These are phyloP conservation scores for Lordiphosa collinella DNA, from an alignment of 1,140 invertebrate species.

Conservation along the genomic window DNA sequence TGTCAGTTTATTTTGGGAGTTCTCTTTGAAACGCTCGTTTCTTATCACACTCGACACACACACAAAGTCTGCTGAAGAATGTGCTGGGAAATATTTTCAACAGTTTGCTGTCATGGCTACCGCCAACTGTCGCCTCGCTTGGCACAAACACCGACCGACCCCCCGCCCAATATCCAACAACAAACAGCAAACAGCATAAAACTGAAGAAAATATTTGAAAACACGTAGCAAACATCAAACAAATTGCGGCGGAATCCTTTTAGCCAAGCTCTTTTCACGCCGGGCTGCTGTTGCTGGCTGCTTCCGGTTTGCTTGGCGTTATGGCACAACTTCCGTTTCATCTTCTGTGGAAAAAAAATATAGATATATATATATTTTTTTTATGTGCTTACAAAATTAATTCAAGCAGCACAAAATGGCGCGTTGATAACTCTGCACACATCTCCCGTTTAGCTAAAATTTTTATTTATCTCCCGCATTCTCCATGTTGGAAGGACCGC, in stretches of 20 bases:
- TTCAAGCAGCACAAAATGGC: conserved; percentile 70
- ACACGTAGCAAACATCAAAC: conserved; percentile 77
- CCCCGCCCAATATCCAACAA: neutral
- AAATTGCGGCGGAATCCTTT: conserved; percentile 75
- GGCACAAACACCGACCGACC: conserved; percentile 11
- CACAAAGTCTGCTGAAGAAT: conserved; percentile 32
- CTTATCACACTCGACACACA: conserved; percentile 14
- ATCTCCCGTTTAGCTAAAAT: too few species aligned
- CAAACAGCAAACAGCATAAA: conserved; percentile 25
- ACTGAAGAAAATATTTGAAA: conserved; percentile 64
- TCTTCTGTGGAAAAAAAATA: conserved; percentile 8
- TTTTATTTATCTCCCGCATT: too few species aligned
- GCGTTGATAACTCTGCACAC: conserved; percentile 10
- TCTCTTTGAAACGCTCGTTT: conserved; percentile 26
- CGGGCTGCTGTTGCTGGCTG: conserved; percentile 21
- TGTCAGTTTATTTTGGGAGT: conserved; percentile 18
- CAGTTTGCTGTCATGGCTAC: conserved; percentile 35
- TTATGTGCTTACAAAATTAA: conserved; percentile 60
- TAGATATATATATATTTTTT: neutral
- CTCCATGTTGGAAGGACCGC: conserved; percentile 8
- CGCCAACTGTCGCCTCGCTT: conserved; percentile 45
- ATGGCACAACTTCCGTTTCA: conserved; percentile 65
- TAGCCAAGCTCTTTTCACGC: conserved; percentile 63
- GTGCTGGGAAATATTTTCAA: conserved; percentile 32
- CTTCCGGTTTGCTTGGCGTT: conserved; percentile 69